Evolutionary conservation across 1,140 invertebrate species (phyloP).

Genomic region (Panulirus ornatus): DNA sequence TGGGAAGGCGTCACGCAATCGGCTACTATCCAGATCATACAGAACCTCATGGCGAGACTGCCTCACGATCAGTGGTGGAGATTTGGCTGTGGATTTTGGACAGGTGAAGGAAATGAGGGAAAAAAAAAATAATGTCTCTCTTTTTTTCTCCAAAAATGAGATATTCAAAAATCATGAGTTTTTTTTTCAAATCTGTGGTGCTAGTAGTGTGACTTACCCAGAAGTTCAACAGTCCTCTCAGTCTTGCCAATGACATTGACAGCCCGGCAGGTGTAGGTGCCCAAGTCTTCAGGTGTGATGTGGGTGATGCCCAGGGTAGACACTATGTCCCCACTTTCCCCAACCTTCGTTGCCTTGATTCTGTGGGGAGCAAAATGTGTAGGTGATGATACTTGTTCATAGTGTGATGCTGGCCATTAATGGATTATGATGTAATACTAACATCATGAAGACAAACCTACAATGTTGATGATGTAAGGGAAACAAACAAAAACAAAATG

Average conservation of each 20-base stretch:
- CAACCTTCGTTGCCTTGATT: background rate
- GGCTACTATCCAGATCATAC: slow-evolving; percentile 53
- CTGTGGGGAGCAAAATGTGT: background rate
- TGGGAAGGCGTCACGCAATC: slow-evolving; percentile 60
- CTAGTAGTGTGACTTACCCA: slow-evolving; percentile 41
- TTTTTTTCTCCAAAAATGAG: background rate
- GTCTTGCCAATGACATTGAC: slow-evolving; percentile 47
- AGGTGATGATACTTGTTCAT: too few species aligned
- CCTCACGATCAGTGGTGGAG: slow-evolving; percentile 62
- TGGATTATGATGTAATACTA: too few species aligned
- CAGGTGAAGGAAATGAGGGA: background rate
- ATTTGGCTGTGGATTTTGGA: slow-evolving; percentile 65
- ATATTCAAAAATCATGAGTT: too few species aligned
- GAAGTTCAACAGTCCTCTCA: slow-evolving; percentile 25
- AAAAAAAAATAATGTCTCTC: background rate
- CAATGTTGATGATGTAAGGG: too few species aligned
- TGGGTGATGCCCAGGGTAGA: slow-evolving; percentile 40
- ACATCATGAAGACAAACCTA: too few species aligned
- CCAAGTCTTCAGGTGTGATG: slow-evolving; percentile 47
- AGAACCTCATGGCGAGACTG: slow-evolving; percentile 55
- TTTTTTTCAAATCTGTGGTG: background rate
- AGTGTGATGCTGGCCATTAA: too few species aligned
- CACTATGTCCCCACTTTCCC: background rate
- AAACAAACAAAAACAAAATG: too few species aligned
- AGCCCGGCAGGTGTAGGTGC: slow-evolving; percentile 59